Evolutionary conservation across 2,888 invertebrate genomes (phyloP).

Genomic region (Mimachlamys varia): DNA sequence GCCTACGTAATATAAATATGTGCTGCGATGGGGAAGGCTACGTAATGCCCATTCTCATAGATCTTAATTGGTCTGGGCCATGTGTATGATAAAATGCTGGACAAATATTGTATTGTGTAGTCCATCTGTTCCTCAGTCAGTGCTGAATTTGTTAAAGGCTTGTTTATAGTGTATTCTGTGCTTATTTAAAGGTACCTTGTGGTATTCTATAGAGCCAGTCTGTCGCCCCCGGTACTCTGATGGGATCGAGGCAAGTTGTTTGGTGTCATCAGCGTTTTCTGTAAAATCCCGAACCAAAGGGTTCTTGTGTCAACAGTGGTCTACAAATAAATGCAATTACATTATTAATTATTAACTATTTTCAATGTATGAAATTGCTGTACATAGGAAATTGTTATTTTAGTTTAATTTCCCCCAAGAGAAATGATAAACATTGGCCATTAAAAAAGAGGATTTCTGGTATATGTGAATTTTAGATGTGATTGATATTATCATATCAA

Average conservation of each 20-base stretch:
- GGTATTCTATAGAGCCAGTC: neutral
- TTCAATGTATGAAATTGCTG: too few relatives aligned
- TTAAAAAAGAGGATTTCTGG: too few relatives aligned
- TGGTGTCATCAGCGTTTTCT: neutral
- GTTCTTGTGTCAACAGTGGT: neutral
- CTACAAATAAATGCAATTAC: neutral
- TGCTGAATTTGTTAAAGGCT: neutral
- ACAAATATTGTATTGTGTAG: neutral
- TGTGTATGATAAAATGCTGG: neutral
- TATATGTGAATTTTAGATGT: too few relatives aligned
- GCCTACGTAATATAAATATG: neutral
- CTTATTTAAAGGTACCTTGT: neutral
- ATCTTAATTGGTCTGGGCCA: slow-evolving; percentile 22
- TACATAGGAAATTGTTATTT: too few relatives aligned
- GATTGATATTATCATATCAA: too few relatives aligned
- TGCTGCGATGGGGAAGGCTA: neutral
- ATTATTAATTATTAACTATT: neutral
- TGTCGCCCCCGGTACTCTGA: neutral
- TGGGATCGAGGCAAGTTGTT: neutral
- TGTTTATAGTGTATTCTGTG: neutral
- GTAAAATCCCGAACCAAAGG: neutral
- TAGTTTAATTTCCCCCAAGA: too few relatives aligned
- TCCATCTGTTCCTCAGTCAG: neutral
- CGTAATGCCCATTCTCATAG: neutral
- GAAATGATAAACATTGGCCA: too few relatives aligned